Evolutionary conservation across 2,888 invertebrate species (phyloP), one percentile per base, ranked within the genome.

Genomic region (Dastarcus helophoroides): DNA sequence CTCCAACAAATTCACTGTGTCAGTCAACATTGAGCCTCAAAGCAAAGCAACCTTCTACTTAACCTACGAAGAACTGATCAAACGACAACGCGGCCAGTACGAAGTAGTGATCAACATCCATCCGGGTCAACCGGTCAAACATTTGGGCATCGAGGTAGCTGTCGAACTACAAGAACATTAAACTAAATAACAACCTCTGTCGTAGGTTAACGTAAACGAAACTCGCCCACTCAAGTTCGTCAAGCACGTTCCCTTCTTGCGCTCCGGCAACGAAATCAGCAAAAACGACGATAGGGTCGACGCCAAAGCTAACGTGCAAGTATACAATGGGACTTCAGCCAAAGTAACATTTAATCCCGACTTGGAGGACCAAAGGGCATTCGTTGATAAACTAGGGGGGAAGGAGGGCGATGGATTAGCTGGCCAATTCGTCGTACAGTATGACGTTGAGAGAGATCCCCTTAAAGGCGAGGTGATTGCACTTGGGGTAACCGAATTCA

Each of bases 11-110:
- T 79, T 81, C 54, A 69, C 69, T 4, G 75, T 80, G 2, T 68
- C 72, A 0, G 71, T 79, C 23, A 79, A 79, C 48, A 64, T 81
- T 3, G 77, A 75, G 37, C 65, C 76, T 0, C 59, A 65, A 32
- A 67, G 68, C 9, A 70, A 69, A 37, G 76, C 74, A 0, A 61
- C 66, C 2, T 84, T 85, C 56, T 76, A 76, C 47, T 56, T 81
- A 40, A 77, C 72, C 1, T 85, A 85, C 53, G 79, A 83, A 50
- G 79, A 83, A 56, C 48, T 83, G 17, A 55, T 83, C 24, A 58
- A 67, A 10, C 65, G 80, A 3, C 67, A 69, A 33, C 67, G 73
- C 38, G 73, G 74, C 5, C 66, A 69, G 5, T 83, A 82, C 60
- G 74, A 79, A 48, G 69, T 76, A 42, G 69, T 72, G 8, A 65